phyloP scores from a whole-genome alignment of 53 echinoderm and acorn worm species.

The Paelopatides confundens region DNA sequence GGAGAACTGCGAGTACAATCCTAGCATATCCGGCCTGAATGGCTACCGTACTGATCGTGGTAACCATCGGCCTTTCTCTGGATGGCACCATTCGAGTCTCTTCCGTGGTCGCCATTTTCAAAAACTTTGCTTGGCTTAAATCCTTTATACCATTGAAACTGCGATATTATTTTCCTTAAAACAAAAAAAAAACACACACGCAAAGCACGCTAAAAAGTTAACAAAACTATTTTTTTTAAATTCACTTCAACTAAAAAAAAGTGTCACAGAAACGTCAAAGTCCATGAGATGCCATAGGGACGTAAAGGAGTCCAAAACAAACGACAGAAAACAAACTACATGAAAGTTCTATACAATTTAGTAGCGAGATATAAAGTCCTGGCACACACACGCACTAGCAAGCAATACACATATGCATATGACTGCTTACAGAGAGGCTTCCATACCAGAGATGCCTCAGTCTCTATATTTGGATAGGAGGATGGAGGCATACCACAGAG shows the following conservation, averaged over 20 bases:
- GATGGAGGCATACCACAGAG: slow-evolving; percentile 46
- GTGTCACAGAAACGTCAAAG: background rate
- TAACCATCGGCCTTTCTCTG: slow-evolving; percentile 52
- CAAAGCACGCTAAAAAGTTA: background rate
- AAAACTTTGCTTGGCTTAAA: background rate
- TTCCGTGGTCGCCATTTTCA: slow-evolving; percentile 24
- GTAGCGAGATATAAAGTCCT: background rate
- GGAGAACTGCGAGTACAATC: slow-evolving; percentile 90
- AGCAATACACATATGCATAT: background rate
- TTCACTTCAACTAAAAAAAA: slow-evolving; percentile 17
- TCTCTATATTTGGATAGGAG: slow-evolving; percentile 57
- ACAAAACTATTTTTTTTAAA: background rate
- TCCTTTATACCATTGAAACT: background rate
- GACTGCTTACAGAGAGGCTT: slow-evolving; percentile 27
- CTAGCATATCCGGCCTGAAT: slow-evolving; percentile 91
- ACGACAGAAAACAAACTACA: too few relatives aligned
- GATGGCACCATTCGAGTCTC: background rate
- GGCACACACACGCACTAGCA: background rate
- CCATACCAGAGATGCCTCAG: slow-evolving; percentile 44
- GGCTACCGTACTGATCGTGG: slow-evolving; percentile 96
- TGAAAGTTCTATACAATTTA: background rate
- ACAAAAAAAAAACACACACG: background rate
- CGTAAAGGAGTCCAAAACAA: background rate
- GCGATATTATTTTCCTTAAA: background rate
- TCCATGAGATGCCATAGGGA: slow-evolving; percentile 44